phyloP scores from a whole-genome alignment of 2,797 vertebrate genomes.

The Anomalospiza imberbis region DNA sequence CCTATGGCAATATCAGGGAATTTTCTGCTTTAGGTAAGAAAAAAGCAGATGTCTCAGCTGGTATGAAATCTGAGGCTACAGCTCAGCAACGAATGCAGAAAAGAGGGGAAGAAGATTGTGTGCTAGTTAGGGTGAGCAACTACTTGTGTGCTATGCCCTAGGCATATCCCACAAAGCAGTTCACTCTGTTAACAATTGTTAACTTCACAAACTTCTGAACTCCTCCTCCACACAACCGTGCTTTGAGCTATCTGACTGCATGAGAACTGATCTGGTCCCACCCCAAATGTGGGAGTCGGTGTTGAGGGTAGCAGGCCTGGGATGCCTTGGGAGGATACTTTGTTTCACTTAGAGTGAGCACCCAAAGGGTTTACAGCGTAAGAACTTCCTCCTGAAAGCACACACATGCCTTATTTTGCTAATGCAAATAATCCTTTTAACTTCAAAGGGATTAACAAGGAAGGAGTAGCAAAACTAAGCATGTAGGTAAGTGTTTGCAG shows the following conservation, averaged over 20 bases:
- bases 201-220: neutral
- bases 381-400: slow-evolving; percentile 26
- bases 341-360: no score
- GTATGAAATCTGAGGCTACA: neutral
- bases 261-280: neutral
- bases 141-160: neutral
- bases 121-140: neutral
- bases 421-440: slow-evolving; percentile 63
- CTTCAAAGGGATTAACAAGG: slow-evolving; percentile 50
- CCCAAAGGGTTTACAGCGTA: neutral
- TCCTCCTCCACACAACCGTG: neutral
- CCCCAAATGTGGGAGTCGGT: no score
- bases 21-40: neutral
- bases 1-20: neutral
- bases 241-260: neutral
- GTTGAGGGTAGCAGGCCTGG: no score
- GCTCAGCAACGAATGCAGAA: neutral
- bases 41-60: neutral
- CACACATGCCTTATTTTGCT: slow-evolving; percentile 29
- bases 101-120: neutral
- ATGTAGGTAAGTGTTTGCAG: slow-evolving; percentile 18
- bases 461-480: slow-evolving; percentile 29
- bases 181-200: neutral
- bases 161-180: neutral
- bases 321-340: no score